Evolutionary conservation across 2,888 invertebrate genomes (phyloP).

Genomic region (Ptilodon capucinus): DNA sequence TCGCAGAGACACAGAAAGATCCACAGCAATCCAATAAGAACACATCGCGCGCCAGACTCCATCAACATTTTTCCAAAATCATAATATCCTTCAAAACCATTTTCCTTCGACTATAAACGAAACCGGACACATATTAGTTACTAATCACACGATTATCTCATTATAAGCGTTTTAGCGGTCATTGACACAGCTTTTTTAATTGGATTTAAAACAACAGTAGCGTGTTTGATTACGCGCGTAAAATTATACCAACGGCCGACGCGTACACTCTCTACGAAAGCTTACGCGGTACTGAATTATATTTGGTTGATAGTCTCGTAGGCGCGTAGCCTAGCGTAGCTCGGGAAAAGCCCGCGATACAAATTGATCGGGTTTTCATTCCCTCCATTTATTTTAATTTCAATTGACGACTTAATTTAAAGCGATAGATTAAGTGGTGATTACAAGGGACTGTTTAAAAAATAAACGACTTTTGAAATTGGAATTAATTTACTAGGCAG

Average conservation of each 20-base stretch:
- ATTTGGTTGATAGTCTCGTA: constrained; percentile 20
- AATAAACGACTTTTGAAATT: background rate
- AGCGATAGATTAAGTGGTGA: constrained; percentile 12
- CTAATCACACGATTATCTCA: constrained; percentile 51
- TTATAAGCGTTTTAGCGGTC: constrained; percentile 48
- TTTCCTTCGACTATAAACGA: constrained; percentile 52
- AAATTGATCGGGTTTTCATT: constrained; percentile 59
- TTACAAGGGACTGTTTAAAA: background rate
- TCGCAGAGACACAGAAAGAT: constrained; percentile 45
- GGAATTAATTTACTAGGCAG: too few species aligned
- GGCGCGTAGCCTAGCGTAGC: constrained; percentile 46
- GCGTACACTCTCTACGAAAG: constrained; percentile 36
- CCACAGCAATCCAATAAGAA: constrained; percentile 66
- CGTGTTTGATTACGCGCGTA: constrained; percentile 62
- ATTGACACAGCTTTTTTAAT: constrained; percentile 62
- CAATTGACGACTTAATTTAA: constrained; percentile 24
- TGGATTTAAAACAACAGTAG: constrained; percentile 62
- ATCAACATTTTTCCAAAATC: constrained; percentile 76
- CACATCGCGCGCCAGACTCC: constrained; percentile 60
- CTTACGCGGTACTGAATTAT: constrained; percentile 60
- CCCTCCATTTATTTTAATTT: constrained; percentile 15
- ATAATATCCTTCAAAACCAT: constrained; percentile 66
- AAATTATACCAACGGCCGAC: constrained; percentile 23
- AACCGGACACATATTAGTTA: constrained; percentile 50
- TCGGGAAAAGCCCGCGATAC: constrained; percentile 55